phyloP scores from a whole-genome alignment of 2,113 vertebrate species.

The Pipra filicauda region DNA sequence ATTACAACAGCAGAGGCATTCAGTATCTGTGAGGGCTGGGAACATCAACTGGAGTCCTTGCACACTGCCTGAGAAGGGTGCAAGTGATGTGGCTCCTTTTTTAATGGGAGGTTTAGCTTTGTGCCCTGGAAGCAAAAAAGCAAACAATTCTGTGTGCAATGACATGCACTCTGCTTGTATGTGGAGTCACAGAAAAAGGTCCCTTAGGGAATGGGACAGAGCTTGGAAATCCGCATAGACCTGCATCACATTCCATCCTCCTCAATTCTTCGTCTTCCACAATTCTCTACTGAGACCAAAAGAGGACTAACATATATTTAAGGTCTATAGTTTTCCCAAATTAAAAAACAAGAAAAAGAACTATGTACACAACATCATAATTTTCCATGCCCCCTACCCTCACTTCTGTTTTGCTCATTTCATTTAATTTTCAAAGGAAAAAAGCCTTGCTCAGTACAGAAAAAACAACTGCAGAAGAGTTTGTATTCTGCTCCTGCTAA shows the following conservation, averaged over 20 bases:
- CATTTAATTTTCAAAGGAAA: neutral
- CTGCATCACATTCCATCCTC: neutral
- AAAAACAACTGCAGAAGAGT: neutral
- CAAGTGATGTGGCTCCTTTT: neutral
- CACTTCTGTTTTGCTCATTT: neutral
- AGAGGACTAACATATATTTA: neutral
- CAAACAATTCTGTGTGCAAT: neutral
- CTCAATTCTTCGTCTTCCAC: neutral
- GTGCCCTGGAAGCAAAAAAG: neutral
- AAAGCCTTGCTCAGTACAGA: neutral
- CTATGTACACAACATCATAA: fast-evolving
- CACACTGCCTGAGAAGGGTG: neutral
- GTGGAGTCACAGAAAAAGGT: neutral
- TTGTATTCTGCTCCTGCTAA: neutral
- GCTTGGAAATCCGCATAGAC: neutral
- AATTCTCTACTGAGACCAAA: neutral
- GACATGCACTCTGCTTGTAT: neutral
- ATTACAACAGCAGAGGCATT: neutral
- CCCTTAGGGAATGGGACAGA: neutral
- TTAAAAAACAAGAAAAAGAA: neutral
- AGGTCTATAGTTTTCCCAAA: neutral
- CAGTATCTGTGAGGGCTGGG: neutral
- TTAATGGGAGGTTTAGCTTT: neutral
- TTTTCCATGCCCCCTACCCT: neutral
- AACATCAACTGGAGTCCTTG: neutral